phyloP scores from a whole-genome alignment of 2,113 vertebrate species.

The Tyto alba region DNA sequence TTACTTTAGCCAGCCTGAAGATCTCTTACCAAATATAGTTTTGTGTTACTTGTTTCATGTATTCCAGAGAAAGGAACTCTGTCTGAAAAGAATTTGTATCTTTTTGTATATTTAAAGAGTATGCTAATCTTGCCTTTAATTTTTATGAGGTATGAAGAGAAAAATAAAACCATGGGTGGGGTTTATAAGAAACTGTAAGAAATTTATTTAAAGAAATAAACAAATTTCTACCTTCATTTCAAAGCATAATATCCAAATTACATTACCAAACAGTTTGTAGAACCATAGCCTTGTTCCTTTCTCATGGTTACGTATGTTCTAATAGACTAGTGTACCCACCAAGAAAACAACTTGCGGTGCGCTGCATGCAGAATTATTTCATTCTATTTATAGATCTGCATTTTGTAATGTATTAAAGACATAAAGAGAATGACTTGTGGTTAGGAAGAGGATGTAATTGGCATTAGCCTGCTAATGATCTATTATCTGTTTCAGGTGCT shows the following conservation, averaged over 20 bases:
- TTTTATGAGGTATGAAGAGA: constrained; percentile 54
- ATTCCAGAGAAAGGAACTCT: constrained; percentile 71
- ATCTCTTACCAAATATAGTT: constrained; percentile 71
- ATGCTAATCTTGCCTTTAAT: constrained; percentile 66
- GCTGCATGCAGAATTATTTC: constrained; percentile 49
- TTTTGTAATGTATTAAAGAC: constrained; percentile 36
- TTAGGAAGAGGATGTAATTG: constrained; percentile 1
- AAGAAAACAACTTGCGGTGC: background rate
- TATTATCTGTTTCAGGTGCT: constrained; percentile 22
- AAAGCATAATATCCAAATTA: constrained; percentile 48
- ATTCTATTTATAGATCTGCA: constrained; percentile 57
- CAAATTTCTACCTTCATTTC: constrained; percentile 64
- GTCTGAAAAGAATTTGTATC: constrained; percentile 71
- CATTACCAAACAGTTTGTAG: constrained; percentile 36
- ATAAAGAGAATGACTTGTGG: background rate
- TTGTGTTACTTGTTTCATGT: constrained; percentile 70
- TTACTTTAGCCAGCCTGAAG: constrained; percentile 63
- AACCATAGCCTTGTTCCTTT: constrained; percentile 35
- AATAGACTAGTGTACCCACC: background rate
- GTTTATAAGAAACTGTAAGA: constrained; percentile 58
- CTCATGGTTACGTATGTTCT: constrained; percentile 24
- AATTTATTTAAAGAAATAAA: constrained; percentile 37
- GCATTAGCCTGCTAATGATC: background rate
- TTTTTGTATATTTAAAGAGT: constrained; percentile 71
- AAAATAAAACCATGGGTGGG: constrained; percentile 35